phyloP scores from a whole-genome alignment of 2,888 invertebrate species.

The Drosophila mulleri region DNA sequence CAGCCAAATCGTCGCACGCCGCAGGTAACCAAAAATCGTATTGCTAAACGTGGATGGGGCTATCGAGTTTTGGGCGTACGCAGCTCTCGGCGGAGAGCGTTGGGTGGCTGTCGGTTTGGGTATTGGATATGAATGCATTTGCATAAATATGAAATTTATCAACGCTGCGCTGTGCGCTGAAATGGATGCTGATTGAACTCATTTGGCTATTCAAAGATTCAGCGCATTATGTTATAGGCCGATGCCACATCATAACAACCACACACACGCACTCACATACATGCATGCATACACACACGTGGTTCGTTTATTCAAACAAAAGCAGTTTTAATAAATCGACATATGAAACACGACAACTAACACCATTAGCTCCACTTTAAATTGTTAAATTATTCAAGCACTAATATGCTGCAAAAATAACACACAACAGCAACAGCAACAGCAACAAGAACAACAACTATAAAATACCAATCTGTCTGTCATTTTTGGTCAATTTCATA shows the following conservation, averaged over 20 bases:
- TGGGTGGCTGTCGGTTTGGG: conserved; percentile 51
- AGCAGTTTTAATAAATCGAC: conserved; percentile 79
- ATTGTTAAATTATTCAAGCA: conserved; percentile 78
- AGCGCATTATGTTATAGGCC: conserved; percentile 51
- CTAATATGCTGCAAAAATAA: conserved; percentile 71
- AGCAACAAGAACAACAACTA: conserved; percentile 55
- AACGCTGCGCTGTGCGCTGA: conserved; percentile 59
- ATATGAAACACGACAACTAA: conserved; percentile 81
- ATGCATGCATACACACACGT: not conserved
- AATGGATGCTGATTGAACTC: conserved; percentile 79
- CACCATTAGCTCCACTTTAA: conserved; percentile 80
- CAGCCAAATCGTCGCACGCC: conserved; percentile 41
- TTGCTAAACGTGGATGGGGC: conserved; percentile 58
- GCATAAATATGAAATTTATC: conserved; percentile 80
- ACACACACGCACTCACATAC: conserved; percentile 20
- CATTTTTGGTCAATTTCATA: conserved; percentile 80
- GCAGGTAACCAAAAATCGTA: conserved; percentile 63
- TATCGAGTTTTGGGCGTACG: conserved; percentile 45
- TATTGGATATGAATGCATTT: conserved; percentile 64
- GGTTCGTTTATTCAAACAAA: conserved; percentile 63
- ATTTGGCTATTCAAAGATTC: conserved; percentile 72
- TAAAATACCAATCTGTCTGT: conserved; percentile 80
- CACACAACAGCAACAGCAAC: conserved; percentile 38
- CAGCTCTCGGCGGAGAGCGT: conserved; percentile 27
- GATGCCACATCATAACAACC: conserved; percentile 58